Evolutionary conservation across 1,140 invertebrate genomes (phyloP), one percentile per base, ranked within the genome.

Genomic region (Bradysia coprophila): DNA sequence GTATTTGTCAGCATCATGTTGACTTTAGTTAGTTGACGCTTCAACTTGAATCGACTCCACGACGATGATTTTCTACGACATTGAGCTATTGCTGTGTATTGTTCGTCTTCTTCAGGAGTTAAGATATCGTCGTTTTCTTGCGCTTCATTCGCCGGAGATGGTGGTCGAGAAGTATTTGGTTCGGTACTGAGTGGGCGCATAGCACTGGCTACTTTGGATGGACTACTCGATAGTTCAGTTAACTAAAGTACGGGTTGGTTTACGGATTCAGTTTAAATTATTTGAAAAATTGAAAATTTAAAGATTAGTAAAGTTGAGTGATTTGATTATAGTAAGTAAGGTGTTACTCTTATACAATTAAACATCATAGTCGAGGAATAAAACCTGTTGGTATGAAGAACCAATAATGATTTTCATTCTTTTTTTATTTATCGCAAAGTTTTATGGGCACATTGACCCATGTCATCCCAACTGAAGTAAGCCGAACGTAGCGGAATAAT

Each of bases 11-110:
- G 67, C 59, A 81, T 84, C 50, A 82, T 67, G 61, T 86, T 82
- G 43, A 82, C 80, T 61, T 74, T 81, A 44, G 76, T 81, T 47
- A 85, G 67, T 59, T 82, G 81, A 55, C 81, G 73, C 60, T 84
- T 85, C 33, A 86, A 66, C 54, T 74, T 81, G 58, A 84, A 79
- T 53, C 75, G 78, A 74, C 75, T 78, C 75, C 76, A 77, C 31
- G 73, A 68, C 10, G 69, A 67, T 38, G 73, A 75, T 52, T 73
- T 73, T 31, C 73, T 63, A 46, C 67, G 55, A 38, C 53, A 58
- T 32, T 49, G 49, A 11, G 52, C 51, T 15, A 33, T 23, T 6
- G 56, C 48, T 46, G 54, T 43, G 11, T 45, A 45, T 49, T 49
- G 47, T 21, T 18, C 24, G 33, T 43, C 46, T 43, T 50, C 51